These are phyloP conservation scores for Proales similis DNA, from an alignment of 1,140 invertebrate genomes.

Conservation along the genomic window DNA sequence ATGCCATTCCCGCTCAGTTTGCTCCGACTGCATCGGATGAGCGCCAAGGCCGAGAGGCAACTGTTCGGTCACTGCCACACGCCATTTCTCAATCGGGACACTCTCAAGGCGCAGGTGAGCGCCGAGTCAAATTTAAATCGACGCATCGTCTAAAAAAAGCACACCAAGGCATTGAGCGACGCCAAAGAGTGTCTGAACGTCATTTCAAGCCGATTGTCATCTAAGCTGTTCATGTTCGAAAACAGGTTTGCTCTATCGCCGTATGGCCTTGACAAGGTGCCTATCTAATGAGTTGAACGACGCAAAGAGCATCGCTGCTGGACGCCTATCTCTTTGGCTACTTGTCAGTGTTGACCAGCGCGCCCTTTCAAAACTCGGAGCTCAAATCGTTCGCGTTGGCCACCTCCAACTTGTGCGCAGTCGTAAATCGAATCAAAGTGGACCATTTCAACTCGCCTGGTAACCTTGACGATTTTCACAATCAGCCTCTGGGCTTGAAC, in stretches of 20 bases:
- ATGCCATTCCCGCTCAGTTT: conserved; percentile 26
- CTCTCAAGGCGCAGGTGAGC: conserved; percentile 21
- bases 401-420: conserved; percentile 14
- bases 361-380: conserved; percentile 13
- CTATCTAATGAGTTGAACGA: not conserved
- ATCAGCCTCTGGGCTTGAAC: too few species aligned
- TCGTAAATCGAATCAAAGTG: conserved; percentile 18
- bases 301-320: not conserved
- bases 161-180: too few species aligned
- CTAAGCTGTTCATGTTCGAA: conserved; percentile 30
- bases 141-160: not conserved
- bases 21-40: not conserved
- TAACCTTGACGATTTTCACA: too few species aligned
- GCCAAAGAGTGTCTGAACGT: conserved; percentile 32
- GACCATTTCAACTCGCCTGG: too few species aligned
- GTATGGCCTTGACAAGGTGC: not conserved
- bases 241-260: not conserved
- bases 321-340: conserved; percentile 34
- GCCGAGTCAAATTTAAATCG: not conserved
- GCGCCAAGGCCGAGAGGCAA: not conserved
- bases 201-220: not conserved
- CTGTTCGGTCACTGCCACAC: conserved; percentile 8
- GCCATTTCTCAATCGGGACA: conserved; percentile 5
- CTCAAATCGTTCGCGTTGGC: conserved; percentile 6
- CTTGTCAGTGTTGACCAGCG: conserved; percentile 12